Evolutionary conservation across 2,113 vertebrate genomes (phyloP).

Genomic region (Dromas ardeola): DNA sequence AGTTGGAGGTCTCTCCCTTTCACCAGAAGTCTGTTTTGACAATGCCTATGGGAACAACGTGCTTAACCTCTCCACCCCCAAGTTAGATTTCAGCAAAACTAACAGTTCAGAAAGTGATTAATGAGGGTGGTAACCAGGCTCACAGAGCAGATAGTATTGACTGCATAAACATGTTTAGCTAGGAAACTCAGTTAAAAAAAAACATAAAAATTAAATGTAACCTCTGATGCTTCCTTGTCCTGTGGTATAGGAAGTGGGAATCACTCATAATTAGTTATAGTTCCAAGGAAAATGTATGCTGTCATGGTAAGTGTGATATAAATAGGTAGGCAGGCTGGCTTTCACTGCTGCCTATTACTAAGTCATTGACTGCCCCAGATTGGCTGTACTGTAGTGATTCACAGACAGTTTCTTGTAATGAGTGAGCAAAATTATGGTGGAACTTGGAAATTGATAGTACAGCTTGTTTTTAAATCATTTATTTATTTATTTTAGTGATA

Average conservation of each 20-base stretch:
- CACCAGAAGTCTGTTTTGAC: background rate
- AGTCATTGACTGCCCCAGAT: background rate
- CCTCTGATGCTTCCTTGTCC: background rate
- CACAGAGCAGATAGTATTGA: background rate
- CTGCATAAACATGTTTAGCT: background rate
- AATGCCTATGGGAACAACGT: background rate
- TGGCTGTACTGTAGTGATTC: background rate
- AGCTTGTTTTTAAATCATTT: background rate
- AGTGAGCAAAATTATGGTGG: background rate
- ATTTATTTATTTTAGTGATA: background rate
- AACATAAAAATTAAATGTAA: background rate
- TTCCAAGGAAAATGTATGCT: background rate
- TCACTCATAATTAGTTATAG: slow-evolving; percentile 3
- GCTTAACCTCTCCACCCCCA: background rate
- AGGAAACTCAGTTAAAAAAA: background rate
- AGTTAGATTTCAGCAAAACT: slow-evolving; percentile 38
- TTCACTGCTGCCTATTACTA: background rate
- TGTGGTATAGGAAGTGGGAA: background rate
- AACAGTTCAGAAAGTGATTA: slow-evolving; percentile 24
- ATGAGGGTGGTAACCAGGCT: background rate
- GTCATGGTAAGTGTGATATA: background rate
- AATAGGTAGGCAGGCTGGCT: background rate
- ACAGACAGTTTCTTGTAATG: background rate
- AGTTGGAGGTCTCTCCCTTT: background rate
- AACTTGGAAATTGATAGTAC: background rate